These are phyloP conservation scores for Hydrolagus affinis DNA, from an alignment of 2,113 vertebrate species.

Conservation along the genomic window DNA sequence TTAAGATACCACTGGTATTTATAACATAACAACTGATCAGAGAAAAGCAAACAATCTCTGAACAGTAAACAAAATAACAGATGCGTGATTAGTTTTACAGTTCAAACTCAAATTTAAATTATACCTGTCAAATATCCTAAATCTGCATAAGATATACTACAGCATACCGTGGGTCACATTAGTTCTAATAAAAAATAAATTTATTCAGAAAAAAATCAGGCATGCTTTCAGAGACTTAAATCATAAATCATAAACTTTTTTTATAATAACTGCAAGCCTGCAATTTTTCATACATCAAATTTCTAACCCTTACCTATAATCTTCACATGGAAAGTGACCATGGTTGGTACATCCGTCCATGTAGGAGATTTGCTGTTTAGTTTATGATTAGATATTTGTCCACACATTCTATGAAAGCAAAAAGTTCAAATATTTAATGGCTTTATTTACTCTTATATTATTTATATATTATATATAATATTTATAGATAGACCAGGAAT, in stretches of 20 bases:
- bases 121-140: conserved; percentile 85
- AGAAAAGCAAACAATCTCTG: conserved; percentile 58
- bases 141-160: conserved; percentile 62
- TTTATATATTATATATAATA: no score
- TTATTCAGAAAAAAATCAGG: conserved; percentile 89
- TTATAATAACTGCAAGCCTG: conserved; percentile 56
- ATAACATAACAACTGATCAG: conserved; percentile 75
- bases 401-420: background rate
- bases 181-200: conserved; percentile 98
- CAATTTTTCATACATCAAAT: conserved; percentile 46
- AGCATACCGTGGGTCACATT: conserved; percentile 80
- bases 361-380: background rate
- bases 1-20: conserved; percentile 83
- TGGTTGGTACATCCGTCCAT: conserved; percentile 22
- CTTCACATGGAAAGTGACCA: conserved; percentile 42
- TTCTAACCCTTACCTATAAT: conserved; percentile 47
- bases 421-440: conserved; percentile 5
- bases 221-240: conserved; percentile 71
- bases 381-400: background rate
- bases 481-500: conserved; percentile 39
- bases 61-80: conserved; percentile 79
- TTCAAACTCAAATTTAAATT: conserved; percentile 77
- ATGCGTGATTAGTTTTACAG: conserved; percentile 89
- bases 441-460: no score
- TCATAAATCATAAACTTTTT: conserved; percentile 54